Evolutionary conservation across 2,888 invertebrate species (phyloP).

Genomic region (Adela reaumurella): DNA sequence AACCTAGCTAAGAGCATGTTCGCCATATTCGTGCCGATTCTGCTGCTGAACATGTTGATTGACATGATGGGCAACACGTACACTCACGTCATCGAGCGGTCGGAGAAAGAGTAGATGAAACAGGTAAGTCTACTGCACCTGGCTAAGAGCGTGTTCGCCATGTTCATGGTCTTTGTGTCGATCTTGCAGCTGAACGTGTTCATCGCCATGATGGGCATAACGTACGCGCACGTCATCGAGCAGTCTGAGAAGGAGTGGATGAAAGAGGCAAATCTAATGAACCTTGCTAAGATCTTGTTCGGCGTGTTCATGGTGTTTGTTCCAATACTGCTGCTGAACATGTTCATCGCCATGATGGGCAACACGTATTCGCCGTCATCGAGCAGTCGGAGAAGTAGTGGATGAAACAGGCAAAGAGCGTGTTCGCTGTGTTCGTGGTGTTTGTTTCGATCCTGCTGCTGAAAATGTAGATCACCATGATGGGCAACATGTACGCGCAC

Average conservation of each 20-base stretch:
- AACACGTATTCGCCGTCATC: constrained; percentile 97
- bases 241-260: constrained; percentile 99
- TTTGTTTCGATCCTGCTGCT: constrained; percentile 67
- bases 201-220: constrained; percentile 99
- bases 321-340: constrained; percentile 94
- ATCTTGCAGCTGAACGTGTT: constrained; percentile 93
- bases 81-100: constrained; percentile 85
- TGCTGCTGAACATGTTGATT: constrained; percentile 84
- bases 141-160: constrained; percentile 92
- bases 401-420: too few relatives aligned
- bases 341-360: constrained; percentile 99
- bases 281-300: constrained; percentile 93
- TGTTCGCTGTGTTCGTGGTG: too few relatives aligned
- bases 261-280: constrained; percentile 85
- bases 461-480: too few relatives aligned
- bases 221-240: constrained; percentile 95
- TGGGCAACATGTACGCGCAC: too few relatives aligned
- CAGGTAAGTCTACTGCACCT: constrained; percentile 77
- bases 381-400: constrained; percentile 99
- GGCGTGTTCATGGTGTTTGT: constrained; percentile 97
- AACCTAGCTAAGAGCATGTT: constrained; percentile 84
- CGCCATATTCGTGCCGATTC: constrained; percentile 87
- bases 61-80: constrained; percentile 98
- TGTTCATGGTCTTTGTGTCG: constrained; percentile 98
- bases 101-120: constrained; percentile 91